Evolutionary conservation across 2,113 vertebrate genomes (phyloP).

Genomic region (Cyanistes caeruleus): DNA sequence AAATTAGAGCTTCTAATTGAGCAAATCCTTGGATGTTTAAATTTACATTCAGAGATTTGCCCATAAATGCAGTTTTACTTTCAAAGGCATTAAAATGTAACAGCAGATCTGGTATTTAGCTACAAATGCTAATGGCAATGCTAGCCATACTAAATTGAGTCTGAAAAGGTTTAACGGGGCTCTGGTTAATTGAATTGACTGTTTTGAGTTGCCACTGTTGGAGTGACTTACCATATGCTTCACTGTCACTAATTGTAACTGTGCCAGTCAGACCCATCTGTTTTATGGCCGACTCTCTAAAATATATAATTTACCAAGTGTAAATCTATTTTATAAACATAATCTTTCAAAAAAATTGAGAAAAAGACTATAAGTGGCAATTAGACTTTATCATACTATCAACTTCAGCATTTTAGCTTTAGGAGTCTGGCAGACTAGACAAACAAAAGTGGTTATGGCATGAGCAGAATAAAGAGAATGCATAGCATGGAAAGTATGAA

Average conservation of each 20-base stretch:
- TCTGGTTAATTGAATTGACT: conserved; percentile 1
- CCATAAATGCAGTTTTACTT: not conserved
- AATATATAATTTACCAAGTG: not conserved
- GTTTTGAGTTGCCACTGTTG: not conserved
- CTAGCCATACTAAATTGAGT: not conserved
- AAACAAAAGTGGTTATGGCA: not conserved
- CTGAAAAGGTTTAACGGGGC: not conserved
- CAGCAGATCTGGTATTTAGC: not conserved
- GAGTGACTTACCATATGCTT: not conserved
- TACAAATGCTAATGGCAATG: not conserved
- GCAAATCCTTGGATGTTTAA: not conserved
- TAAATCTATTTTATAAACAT: conserved; percentile 4
- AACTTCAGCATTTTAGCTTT: not conserved
- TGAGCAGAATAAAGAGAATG: not conserved
- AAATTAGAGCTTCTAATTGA: not conserved
- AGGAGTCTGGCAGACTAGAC: not conserved
- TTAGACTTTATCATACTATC: not conserved
- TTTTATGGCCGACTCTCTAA: not conserved
- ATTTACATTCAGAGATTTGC: not conserved
- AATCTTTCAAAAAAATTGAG: not conserved
- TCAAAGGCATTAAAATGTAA: not conserved
- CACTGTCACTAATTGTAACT: not conserved
- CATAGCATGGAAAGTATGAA: not conserved
- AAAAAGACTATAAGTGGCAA: not conserved
- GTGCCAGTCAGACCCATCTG: not conserved